A percentile compares a stretch with the other conserved stretches of the same genome.
Conservation (phyloP, 2,888 invertebrate genomes). For the Chrysolina americana region DNA sequence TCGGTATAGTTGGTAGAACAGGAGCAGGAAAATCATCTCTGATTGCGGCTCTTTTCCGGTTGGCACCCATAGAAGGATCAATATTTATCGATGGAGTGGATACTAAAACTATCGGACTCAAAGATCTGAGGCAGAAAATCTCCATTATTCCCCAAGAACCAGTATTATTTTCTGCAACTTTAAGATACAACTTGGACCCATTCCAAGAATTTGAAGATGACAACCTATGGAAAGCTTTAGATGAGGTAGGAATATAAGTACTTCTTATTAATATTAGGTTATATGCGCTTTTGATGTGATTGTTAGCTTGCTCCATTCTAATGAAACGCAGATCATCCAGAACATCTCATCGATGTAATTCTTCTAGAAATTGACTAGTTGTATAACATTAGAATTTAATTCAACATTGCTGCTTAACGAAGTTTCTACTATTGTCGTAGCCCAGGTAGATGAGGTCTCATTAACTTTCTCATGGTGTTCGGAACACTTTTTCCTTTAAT, state of each 20-base stretch:
- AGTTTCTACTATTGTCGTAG: too few relatives aligned
- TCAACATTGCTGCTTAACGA: too few relatives aligned
- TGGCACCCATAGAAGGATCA: slow-evolving; percentile 84
- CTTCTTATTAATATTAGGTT: too few relatives aligned
- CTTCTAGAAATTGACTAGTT: too few relatives aligned
- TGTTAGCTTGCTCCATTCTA: too few relatives aligned
- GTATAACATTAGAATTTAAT: too few relatives aligned
- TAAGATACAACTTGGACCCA: slow-evolving; percentile 90
- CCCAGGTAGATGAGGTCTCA: too few relatives aligned
- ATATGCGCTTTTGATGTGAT: too few relatives aligned
- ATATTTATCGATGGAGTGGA: slow-evolving; percentile 84
- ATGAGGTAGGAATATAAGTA: slow-evolving; percentile 70
- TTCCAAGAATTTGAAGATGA: slow-evolving; percentile 82
- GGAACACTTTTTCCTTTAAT: too few relatives aligned
- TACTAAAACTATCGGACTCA: slow-evolving; percentile 79
- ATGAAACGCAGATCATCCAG: too few relatives aligned
- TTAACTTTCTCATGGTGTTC: too few relatives aligned
- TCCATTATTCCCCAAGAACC: slow-evolving; percentile 96
- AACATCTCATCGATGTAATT: too few relatives aligned
- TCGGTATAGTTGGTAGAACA: slow-evolving; percentile 90
- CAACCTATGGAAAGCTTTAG: slow-evolving; percentile 83
- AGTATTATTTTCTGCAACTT: slow-evolving; percentile 85
- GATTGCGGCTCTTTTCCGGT: slow-evolving; percentile 86
- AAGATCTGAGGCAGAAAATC: slow-evolving; percentile 84
- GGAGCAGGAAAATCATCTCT: slow-evolving; percentile 91